Conservation (phyloP, 2,797 vertebrate species). For the Champsocephalus gunnari region DNA sequence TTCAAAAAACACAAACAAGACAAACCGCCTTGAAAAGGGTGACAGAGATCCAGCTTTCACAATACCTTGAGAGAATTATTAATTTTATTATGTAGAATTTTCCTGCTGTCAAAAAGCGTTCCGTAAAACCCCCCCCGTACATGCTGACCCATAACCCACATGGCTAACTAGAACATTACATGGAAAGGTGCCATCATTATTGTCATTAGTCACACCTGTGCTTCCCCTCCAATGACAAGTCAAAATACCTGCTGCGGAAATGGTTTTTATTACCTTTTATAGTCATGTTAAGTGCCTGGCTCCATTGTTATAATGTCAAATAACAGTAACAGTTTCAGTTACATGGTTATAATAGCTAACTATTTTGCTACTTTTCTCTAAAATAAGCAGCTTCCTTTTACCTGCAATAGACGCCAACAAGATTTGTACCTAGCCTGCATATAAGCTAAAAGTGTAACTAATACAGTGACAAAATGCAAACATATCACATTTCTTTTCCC, state of each 20-base stretch:
- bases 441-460: background rate
- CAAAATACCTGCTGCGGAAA: background rate
- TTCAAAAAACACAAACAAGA: too few species aligned
- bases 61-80: background rate
- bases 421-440: background rate
- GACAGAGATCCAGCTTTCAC: background rate
- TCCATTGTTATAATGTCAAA: background rate
- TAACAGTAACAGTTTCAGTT: too few species aligned
- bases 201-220: background rate
- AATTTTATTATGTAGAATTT: background rate
- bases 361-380: background rate
- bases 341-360: background rate
- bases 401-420: background rate
- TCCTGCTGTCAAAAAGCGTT: background rate
- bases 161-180: background rate
- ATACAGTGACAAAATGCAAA: conserved; percentile 11
- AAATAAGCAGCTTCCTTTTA: background rate
- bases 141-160: background rate
- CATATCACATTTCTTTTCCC: background rate
- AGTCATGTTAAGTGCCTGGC: background rate
- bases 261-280: background rate
- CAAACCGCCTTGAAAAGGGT: background rate
- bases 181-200: background rate
- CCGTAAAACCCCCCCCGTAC: background rate
- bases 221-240: background rate